Base-by-base conservation (phyloP, 2,888 invertebrate species). In the Eilema depressum region DNA sequence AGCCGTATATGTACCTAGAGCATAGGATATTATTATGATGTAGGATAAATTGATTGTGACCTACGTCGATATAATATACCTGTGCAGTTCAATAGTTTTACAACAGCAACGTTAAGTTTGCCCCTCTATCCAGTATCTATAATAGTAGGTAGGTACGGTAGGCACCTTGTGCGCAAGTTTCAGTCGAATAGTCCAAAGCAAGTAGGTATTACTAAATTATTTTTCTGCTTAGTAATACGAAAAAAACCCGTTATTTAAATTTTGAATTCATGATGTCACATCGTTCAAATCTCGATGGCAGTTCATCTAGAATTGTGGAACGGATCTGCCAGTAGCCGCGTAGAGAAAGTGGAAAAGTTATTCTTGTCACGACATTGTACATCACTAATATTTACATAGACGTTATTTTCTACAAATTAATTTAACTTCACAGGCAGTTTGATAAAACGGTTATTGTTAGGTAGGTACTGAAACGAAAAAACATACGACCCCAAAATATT, bases 231-330 rank as follows among this genome's bases (percentile, higher is more conserved):
- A 41, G 3, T 41, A 1, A 37, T 12, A 37, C 12, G 11, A 37
- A 37, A 1, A 37, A 37, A 47, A 47, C 47, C 47, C 20, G 47
- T 47, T 47, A 20, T 7, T 47, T 47, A 20, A 20, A 47, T 47
- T 47, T 53, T 53, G 7, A 53, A n/a, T 53, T n/a, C n/a, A 47
- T 20, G 47, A 47, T 47, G 20, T 20, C 7, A 53, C 47, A 53
- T 53, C 53, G 53, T 53, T 53, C 2, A 1, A 53, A 53, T 20
- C 20, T 53, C 53, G n/a, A 53, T 53, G 2, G 53, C 7, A 53
- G 53, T 53, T 53, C 53, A 53, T n/a, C 53, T 53, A 53, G 53
- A 53, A 8, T 53, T 53, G 53, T 53, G 53, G n/a, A 53, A 53
- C n/a, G 53, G 53, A 53, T 53, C 53, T 53, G 53, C 53, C 8